Evolutionary conservation across 2,888 invertebrate genomes (phyloP).

Genomic region (Desoria tigrina): DNA sequence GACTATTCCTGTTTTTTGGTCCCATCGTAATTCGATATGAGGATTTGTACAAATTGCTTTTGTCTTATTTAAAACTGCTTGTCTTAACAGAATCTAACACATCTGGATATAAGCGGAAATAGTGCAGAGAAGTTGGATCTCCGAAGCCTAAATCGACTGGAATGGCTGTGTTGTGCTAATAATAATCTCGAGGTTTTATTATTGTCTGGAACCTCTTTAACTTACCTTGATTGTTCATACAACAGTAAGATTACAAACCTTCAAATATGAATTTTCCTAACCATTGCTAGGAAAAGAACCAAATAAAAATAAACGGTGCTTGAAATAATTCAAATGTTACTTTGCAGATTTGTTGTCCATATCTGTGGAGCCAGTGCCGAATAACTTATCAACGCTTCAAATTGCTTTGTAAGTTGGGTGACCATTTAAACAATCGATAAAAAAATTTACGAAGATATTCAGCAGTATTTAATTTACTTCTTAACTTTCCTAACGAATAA

Average conservation of each 20-base stretch:
- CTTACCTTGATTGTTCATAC: constrained; percentile 76
- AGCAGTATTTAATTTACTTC: too few relatives aligned
- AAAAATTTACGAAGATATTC: too few relatives aligned
- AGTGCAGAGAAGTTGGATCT: constrained; percentile 78
- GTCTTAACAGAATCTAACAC: constrained; percentile 52
- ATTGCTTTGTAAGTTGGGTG: constrained; percentile 69
- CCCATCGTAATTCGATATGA: too few relatives aligned
- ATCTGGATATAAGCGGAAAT: constrained; percentile 81
- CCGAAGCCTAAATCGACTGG: constrained; percentile 74
- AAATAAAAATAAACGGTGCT: not conserved
- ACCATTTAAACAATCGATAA: too few relatives aligned
- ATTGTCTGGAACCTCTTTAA: constrained; percentile 73
- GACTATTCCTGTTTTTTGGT: too few relatives aligned
- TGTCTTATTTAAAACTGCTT: too few relatives aligned
- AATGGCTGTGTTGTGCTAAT: constrained; percentile 74
- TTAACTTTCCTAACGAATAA: too few relatives aligned
- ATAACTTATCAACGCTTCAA: constrained; percentile 72
- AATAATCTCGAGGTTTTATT: constrained; percentile 75
- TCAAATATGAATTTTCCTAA: too few relatives aligned
- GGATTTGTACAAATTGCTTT: too few relatives aligned
- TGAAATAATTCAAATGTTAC: constrained; percentile 25
- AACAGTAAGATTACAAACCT: constrained; percentile 69
- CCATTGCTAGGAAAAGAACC: too few relatives aligned
- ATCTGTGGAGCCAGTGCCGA: constrained; percentile 69
- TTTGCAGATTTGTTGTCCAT: constrained; percentile 72